Evolutionary conservation across 2,888 invertebrate species (phyloP).

Genomic region (Unio delphinus): DNA sequence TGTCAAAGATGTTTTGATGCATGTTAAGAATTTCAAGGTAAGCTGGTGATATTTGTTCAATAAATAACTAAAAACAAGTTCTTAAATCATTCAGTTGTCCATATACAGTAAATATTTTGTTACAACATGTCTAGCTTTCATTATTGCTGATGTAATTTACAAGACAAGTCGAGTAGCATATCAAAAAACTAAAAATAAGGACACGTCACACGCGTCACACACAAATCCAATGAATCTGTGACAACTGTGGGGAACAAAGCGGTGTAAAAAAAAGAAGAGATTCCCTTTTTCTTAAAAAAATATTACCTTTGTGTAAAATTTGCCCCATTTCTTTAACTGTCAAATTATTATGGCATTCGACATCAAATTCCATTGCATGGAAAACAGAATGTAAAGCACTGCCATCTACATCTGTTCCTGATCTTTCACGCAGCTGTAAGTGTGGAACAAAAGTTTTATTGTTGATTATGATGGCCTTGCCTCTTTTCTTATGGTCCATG

Average conservation of each 20-base stretch:
- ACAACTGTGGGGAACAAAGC: neutral
- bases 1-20: no score
- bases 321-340: constrained; percentile 80
- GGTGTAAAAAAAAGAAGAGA: neutral
- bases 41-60: no score
- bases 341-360: constrained; percentile 80
- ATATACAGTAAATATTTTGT: no score
- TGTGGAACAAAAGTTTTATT: constrained; percentile 82
- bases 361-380: constrained; percentile 78
- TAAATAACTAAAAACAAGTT: no score
- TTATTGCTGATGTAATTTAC: no score
- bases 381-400: constrained; percentile 78
- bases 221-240: no score
- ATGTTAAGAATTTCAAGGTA: no score
- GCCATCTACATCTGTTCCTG: constrained; percentile 90
- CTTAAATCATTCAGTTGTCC: no score
- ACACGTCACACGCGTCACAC: no score
- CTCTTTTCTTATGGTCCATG: constrained; percentile 86
- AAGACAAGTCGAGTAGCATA: no score
- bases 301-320: constrained; percentile 77
- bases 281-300: neutral
- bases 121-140: no score
- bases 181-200: no score
- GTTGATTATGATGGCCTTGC: constrained; percentile 90
- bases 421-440: constrained; percentile 67